phyloP scores from a whole-genome alignment of 1,140 invertebrate species.

The Diprion similis region DNA sequence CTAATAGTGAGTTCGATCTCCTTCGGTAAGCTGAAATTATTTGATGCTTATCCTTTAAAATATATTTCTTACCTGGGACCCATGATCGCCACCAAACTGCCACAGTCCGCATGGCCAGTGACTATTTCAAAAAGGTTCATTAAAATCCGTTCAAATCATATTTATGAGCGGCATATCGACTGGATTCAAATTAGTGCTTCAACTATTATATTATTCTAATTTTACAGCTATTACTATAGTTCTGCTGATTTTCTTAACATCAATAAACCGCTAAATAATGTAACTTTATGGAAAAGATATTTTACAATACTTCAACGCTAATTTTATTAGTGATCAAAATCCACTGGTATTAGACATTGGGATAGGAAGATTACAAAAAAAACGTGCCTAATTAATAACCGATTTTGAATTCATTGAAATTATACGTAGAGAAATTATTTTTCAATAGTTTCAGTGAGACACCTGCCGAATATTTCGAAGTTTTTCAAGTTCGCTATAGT shows the following conservation, averaged over 20 bases:
- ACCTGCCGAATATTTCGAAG: too few species aligned
- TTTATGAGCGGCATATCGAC: not conserved
- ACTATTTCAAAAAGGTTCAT: not conserved
- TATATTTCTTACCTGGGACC: constrained; percentile 35
- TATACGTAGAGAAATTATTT: too few species aligned
- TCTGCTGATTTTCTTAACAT: too few species aligned
- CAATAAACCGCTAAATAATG: not conserved
- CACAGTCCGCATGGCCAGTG: constrained; percentile 32
- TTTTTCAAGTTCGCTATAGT: too few species aligned
- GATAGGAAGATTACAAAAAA: not conserved
- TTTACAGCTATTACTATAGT: too few species aligned
- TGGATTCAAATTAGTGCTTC: too few species aligned
- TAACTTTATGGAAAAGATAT: constrained; percentile 4
- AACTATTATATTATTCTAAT: too few species aligned
- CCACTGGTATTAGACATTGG: not conserved
- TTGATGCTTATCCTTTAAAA: too few species aligned
- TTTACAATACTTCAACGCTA: not conserved
- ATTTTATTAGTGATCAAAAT: not conserved
- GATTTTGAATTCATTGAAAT: too few species aligned
- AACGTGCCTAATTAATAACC: not conserved
- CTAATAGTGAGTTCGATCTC: too few species aligned
- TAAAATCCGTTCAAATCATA: not conserved
- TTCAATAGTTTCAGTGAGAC: too few species aligned
- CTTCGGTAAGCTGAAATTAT: too few species aligned
- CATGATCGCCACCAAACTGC: constrained; percentile 37